A percentile compares a stretch with the other conserved stretches of the same genome.
phyloP scores from a whole-genome alignment of 2,888 invertebrate genomes.

The Seira ritae region DNA sequence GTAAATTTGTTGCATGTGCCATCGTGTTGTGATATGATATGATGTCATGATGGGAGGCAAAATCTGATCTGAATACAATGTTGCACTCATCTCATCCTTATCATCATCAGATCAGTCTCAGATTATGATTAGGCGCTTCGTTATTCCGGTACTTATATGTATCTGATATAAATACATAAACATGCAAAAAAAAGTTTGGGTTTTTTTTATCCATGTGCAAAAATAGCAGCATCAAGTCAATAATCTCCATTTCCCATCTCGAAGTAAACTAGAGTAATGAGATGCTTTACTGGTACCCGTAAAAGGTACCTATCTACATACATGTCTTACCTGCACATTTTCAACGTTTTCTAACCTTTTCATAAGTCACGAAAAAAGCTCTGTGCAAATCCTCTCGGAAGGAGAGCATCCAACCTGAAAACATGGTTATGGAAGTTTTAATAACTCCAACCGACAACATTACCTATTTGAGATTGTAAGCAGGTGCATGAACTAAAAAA shows the following conservation, averaged over 20 bases:
- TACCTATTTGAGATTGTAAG: conserved; percentile 9
- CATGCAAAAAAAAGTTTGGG: not conserved
- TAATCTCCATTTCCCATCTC: conserved; percentile 8
- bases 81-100: not conserved
- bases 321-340: too few species aligned
- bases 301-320: not conserved
- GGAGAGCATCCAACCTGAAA: conserved; percentile 3
- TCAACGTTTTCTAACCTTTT: not conserved
- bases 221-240: conserved; percentile 18
- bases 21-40: not conserved
- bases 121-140: too few species aligned
- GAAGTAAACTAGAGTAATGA: conserved; percentile 3
- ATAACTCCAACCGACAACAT: not conserved
- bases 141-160: too few species aligned
- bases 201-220: not conserved
- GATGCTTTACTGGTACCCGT: not conserved
- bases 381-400: not conserved
- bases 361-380: conserved; percentile 5
- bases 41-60: not conserved
- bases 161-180: not conserved
- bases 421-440: conserved; percentile 13
- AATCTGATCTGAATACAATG: conserved; percentile 16
- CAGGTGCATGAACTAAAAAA: conserved; percentile 13
- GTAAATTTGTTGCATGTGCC: conserved; percentile 25
- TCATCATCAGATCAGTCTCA: too few species aligned